phyloP scores from a whole-genome alignment of 2,113 vertebrate species.

The Raphicerus campestris region DNA sequence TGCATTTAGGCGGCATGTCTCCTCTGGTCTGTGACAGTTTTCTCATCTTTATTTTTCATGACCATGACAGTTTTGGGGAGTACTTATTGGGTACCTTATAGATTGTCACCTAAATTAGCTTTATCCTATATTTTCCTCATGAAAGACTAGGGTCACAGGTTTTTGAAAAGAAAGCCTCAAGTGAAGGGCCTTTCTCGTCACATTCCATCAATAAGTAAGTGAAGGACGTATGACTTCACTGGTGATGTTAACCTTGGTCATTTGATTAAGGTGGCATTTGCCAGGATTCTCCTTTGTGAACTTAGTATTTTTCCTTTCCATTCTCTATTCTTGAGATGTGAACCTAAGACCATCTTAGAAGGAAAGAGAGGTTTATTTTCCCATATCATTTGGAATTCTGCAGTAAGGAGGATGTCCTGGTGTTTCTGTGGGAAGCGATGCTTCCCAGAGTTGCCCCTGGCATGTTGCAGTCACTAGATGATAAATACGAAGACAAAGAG shows the following conservation, averaged over 20 bases:
- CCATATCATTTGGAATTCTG: not conserved
- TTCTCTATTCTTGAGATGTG: not conserved
- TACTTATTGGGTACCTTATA: not conserved
- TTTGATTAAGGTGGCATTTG: not conserved
- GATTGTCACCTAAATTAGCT: not conserved
- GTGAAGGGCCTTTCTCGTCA: not conserved
- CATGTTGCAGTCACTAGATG: not conserved
- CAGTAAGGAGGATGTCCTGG: not conserved
- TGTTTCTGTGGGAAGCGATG: not conserved
- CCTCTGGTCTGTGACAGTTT: too few relatives aligned
- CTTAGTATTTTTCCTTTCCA: not conserved
- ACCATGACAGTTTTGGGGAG: not conserved
- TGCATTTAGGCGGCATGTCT: not conserved
- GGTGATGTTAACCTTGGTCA: not conserved
- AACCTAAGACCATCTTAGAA: not conserved
- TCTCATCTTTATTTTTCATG: not conserved
- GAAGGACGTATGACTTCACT: not conserved
- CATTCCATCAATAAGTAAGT: not conserved
- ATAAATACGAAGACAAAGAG: not conserved
- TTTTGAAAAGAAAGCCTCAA: not conserved
- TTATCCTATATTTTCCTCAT: not conserved
- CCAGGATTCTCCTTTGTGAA: not conserved
- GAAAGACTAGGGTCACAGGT: not conserved
- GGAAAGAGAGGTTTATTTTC: not conserved
- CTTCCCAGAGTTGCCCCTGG: too few relatives aligned